Base-by-base conservation (phyloP, 2,888 invertebrate species). In the Eueremaeus valkanovi region DNA sequence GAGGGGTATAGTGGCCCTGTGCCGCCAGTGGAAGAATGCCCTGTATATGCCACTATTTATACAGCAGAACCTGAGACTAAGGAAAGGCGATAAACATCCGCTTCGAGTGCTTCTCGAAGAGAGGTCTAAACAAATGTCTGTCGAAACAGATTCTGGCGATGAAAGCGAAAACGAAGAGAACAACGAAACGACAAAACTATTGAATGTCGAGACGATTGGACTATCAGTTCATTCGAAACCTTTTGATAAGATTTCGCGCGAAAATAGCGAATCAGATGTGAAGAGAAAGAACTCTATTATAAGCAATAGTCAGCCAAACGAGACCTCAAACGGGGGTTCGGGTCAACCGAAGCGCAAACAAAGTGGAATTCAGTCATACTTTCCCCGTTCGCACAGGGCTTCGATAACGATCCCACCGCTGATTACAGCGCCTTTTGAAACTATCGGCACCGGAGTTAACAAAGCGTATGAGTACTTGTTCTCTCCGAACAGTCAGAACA, bases 11-110 rank as follows among this genome's bases (percentile, higher is more conserved):
- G 92, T 97, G 82, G 96, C 96, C 33, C 86, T 97, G 74, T 94
- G 94, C 81, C 88, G 96, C 0, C 96, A 97, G 83, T 97, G 96
- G 97, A 96, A 96, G 85, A 95, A 94, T 83, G 91, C 93, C 3
- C 85, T 97, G 27, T 95, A 96, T 83, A 95, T 95, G 79, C 96
- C 97, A 21, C 27, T 70, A 27, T 70, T 70, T 27, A 70, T 70
- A 24, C 70, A 70, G 45, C 70, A 70, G 21, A 70, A 70, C 24
- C 70, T 70, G 9, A 5, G 70, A n/a, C 18, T 70, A 1, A 42
- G 70, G 13, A 70, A 70, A 27, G 70, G 70, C 3, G 70, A 70
- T 27, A 70, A 70, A 70, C 70, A 70, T 21, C 70, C 70, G 16
- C 45, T 70, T 9, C 3, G 70, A 42, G 70, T 70, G 3, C 70